Evolutionary conservation across 1,140 invertebrate genomes (phyloP).

Genomic region (Drosophila truncata): DNA sequence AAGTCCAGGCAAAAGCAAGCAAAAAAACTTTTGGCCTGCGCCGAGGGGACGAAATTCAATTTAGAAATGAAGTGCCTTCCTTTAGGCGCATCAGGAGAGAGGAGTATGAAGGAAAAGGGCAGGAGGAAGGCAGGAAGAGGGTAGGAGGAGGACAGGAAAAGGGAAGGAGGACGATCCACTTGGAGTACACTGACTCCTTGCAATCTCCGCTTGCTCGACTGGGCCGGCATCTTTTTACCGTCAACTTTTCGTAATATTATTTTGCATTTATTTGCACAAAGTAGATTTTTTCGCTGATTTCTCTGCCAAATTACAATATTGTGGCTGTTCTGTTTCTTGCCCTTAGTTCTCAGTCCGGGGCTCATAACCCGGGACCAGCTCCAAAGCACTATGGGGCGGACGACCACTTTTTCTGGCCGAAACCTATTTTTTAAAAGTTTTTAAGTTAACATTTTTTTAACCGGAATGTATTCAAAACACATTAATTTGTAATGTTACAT

Average conservation of each 20-base stretch:
- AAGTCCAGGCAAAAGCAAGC: slow-evolving; percentile 49
- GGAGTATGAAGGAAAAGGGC: not conserved
- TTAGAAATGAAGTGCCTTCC: slow-evolving; percentile 74
- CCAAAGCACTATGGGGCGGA: too few species aligned
- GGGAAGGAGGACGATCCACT: slow-evolving; percentile 11
- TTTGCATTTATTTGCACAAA: slow-evolving; percentile 78
- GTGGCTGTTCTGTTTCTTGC: slow-evolving; percentile 17
- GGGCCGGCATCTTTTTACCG: slow-evolving; percentile 55
- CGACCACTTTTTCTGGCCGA: too few species aligned
- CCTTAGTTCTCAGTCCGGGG: slow-evolving; percentile 1
- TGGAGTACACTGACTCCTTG: slow-evolving; percentile 59
- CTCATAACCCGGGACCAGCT: not conserved
- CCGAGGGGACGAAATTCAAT: slow-evolving; percentile 69
- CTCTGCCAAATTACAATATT: slow-evolving; percentile 75
- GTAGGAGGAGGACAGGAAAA: not conserved
- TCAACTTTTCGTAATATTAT: slow-evolving; percentile 80
- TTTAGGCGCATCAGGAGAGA: slow-evolving; percentile 50
- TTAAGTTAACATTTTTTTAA: too few species aligned
- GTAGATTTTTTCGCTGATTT: slow-evolving; percentile 48
- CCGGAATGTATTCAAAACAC: too few species aligned
- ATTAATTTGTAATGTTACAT: too few species aligned
- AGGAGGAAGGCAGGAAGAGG: too few species aligned
- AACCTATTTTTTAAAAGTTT: too few species aligned
- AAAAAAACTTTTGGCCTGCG: slow-evolving; percentile 51
- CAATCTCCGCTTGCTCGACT: slow-evolving; percentile 11